These are phyloP conservation scores for Listrodromus nycthemerus DNA, from an alignment of 2,888 invertebrate genomes.

Conservation along the genomic window DNA sequence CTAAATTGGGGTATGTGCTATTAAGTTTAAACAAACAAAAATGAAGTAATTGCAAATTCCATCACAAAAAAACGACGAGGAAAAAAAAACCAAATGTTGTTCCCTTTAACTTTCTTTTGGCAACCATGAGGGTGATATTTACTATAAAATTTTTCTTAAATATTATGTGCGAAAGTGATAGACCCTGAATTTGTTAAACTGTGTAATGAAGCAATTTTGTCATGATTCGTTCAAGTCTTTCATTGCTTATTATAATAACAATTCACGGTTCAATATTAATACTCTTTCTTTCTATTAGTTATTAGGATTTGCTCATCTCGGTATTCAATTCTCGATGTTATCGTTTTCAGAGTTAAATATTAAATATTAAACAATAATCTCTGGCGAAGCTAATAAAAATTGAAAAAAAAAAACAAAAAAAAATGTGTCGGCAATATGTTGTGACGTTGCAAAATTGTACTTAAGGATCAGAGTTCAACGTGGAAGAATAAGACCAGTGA, in stretches of 20 bases:
- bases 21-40: slow-evolving; percentile 13
- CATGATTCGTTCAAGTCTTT: neutral
- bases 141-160: slow-evolving; percentile 8
- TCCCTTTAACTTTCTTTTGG: slow-evolving; percentile 34
- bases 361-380: slow-evolving; percentile 2
- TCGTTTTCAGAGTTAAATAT: neutral
- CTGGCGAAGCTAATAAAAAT: neutral
- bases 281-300: neutral
- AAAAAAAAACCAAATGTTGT: slow-evolving; percentile 11
- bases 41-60: slow-evolving; percentile 25
- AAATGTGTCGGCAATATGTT: neutral
- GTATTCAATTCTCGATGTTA: neutral
- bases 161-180: slow-evolving; percentile 23
- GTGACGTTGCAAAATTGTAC: slow-evolving; percentile 58
- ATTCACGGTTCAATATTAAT: neutral
- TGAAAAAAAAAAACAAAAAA: neutral
- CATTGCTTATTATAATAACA: neutral
- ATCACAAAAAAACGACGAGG: slow-evolving; percentile 22
- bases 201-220: slow-evolving; percentile 4
- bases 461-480: slow-evolving; percentile 35
- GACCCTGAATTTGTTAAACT: neutral
- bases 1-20: neutral
- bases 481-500: slow-evolving; percentile 1
- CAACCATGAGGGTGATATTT: slow-evolving; percentile 49
- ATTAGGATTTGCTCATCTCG: neutral